Conservation (phyloP, 2,888 invertebrate genomes). For the Gryllus longicercus region DNA sequence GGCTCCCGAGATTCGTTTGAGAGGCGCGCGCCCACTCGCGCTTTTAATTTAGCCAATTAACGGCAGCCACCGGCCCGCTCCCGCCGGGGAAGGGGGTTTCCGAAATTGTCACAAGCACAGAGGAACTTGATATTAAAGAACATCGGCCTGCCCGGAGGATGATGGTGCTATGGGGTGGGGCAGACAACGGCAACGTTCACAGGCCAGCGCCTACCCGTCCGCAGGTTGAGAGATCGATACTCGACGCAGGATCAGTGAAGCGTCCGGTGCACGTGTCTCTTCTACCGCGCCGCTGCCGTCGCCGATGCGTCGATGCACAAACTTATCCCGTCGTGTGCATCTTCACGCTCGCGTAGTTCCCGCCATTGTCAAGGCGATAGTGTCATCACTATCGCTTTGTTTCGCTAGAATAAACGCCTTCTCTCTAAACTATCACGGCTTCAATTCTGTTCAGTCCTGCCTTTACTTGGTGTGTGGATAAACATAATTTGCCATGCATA, state of each 20-base stretch:
- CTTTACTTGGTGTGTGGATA: too few species aligned
- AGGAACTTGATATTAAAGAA: neutral
- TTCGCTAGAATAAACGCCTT: too few species aligned
- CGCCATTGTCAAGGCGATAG: too few species aligned
- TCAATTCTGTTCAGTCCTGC: too few species aligned
- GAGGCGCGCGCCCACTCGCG: neutral
- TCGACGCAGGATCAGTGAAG: neutral
- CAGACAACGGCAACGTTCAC: neutral
- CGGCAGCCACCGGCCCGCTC: too few species aligned
- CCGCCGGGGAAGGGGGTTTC: neutral
- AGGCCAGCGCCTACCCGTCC: neutral
- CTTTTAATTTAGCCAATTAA: slow-evolving; percentile 2
- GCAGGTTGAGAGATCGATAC: slow-evolving; percentile 6
- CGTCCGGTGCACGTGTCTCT: neutral
- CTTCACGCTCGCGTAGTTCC: too few species aligned
- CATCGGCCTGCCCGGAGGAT: neutral
- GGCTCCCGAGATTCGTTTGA: slow-evolving; percentile 5
- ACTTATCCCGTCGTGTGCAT: too few species aligned
- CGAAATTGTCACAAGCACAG: neutral
- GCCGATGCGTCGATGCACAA: too few species aligned
- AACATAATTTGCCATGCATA: too few species aligned
- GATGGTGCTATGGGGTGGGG: neutral
- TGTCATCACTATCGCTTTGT: too few species aligned
- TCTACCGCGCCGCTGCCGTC: neutral
- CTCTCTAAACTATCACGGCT: too few species aligned